Percentiles rank a stretch among this genome's conserved stretches.
Conservation (phyloP, 2,113 vertebrate species). For the Dromiciops gliroides region DNA sequence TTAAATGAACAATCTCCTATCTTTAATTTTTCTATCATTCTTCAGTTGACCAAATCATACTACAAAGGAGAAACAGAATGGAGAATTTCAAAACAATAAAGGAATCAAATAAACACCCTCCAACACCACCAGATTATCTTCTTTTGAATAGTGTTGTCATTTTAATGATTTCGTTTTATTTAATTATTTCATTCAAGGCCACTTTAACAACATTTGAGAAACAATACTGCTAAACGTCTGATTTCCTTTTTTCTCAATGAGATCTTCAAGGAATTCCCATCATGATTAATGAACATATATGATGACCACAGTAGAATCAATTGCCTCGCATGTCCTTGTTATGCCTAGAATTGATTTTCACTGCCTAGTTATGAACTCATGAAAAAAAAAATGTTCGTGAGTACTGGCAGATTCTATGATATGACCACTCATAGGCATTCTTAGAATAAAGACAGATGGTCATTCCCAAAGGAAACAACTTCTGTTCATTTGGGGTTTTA, state of each 20-base stretch:
- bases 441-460: conserved; percentile 22
- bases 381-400: conserved; percentile 66
- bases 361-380: conserved; percentile 65
- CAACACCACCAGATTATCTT: not conserved
- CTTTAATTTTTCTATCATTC: conserved; percentile 7
- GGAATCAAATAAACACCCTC: not conserved
- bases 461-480: conserved; percentile 63
- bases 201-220: not conserved
- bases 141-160: not conserved
- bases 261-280: conserved; percentile 24
- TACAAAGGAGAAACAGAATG: conserved; percentile 15
- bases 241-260: conserved; percentile 32
- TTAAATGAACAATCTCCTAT: not conserved
- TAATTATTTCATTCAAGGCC: not conserved
- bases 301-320: conserved; percentile 31
- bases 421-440: not conserved
- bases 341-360: conserved; percentile 72
- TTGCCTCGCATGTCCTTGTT: conserved; percentile 44
- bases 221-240: not conserved
- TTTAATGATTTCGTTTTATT: conserved; percentile 21
- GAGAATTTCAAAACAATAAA: not conserved
- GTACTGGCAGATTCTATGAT: too few species aligned
- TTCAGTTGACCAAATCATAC: conserved; percentile 14
- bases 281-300: conserved; percentile 24
- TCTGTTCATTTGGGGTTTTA: conserved; percentile 37